Evolutionary conservation across 64 coral and sea anemone genomes (phyloP).

Genomic region (Dendronephthya gigantea): DNA sequence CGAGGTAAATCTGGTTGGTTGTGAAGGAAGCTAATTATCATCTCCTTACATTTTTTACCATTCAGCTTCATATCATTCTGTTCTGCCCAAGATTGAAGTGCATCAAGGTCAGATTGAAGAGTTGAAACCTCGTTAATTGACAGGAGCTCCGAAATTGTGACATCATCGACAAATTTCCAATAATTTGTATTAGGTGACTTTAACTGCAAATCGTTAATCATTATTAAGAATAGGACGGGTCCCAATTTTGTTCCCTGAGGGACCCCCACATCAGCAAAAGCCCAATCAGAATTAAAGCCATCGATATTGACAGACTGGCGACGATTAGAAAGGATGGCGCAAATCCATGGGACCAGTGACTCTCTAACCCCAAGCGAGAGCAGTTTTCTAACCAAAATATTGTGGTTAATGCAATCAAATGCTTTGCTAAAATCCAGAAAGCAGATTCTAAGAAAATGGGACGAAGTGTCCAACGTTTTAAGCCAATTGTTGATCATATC

Average conservation of each 20-base stretch:
- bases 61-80: neutral
- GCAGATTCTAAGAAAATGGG: neutral
- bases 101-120: neutral
- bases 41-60: neutral
- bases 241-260: conserved; percentile 11
- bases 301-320: conserved; percentile 14
- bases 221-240: neutral
- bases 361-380: neutral
- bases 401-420: neutral
- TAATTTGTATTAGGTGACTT: neutral
- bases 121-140: no score
- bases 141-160: neutral
- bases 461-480: neutral
- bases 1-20: neutral
- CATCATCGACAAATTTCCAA: neutral
- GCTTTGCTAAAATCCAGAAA: neutral
- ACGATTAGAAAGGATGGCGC: neutral
- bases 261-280: neutral
- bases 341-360: neutral
- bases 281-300: no score
- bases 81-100: neutral
- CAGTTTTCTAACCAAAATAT: neutral
- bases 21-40: neutral
- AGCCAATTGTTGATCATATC: conserved; percentile 36
- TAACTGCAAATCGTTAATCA: neutral